Evolutionary conservation across 2,113 vertebrate species (phyloP).

Genomic region (Siphamia tubifer): DNA sequence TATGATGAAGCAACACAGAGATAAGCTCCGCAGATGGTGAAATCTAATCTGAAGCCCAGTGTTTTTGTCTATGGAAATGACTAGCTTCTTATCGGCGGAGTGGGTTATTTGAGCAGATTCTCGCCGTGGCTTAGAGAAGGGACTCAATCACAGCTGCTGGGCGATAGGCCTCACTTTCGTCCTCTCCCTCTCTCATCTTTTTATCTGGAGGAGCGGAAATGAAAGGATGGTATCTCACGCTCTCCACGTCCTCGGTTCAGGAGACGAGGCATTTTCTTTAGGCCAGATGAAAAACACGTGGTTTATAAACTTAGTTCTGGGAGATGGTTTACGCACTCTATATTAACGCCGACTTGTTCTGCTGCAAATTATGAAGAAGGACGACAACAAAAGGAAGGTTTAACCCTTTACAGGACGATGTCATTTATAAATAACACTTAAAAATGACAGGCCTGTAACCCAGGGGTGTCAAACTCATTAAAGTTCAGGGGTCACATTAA

Average conservation of each 20-base stretch:
- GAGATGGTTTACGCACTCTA: conserved; percentile 20
- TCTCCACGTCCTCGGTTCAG: conserved; percentile 36
- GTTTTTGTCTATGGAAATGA: conserved; percentile 74
- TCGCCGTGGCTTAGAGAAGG: conserved; percentile 65
- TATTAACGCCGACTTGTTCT: conserved; percentile 10
- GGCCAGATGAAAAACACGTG: conserved; percentile 25
- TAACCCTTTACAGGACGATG: no score
- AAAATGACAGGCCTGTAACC: no score
- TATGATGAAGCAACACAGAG: conserved; percentile 48
- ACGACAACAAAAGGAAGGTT: no score
- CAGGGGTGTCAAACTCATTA: no score
- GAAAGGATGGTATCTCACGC: conserved; percentile 74
- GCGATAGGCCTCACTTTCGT: conserved; percentile 69
- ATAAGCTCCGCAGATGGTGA: conserved; percentile 46
- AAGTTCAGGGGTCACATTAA: no score
- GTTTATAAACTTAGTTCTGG: conserved; percentile 22
- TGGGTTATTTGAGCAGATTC: conserved; percentile 71
- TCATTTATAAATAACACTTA: no score
- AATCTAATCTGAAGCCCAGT: conserved; percentile 67
- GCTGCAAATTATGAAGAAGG: no score
- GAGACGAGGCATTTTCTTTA: conserved; percentile 53
- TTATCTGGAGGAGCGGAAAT: conserved; percentile 76
- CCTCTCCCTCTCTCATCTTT: conserved; percentile 65
- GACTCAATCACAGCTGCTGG: conserved; percentile 71
- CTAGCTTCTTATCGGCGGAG: conserved; percentile 67